Conservation (phyloP, 1,140 invertebrate genomes). For the Streblospio benedicti region DNA sequence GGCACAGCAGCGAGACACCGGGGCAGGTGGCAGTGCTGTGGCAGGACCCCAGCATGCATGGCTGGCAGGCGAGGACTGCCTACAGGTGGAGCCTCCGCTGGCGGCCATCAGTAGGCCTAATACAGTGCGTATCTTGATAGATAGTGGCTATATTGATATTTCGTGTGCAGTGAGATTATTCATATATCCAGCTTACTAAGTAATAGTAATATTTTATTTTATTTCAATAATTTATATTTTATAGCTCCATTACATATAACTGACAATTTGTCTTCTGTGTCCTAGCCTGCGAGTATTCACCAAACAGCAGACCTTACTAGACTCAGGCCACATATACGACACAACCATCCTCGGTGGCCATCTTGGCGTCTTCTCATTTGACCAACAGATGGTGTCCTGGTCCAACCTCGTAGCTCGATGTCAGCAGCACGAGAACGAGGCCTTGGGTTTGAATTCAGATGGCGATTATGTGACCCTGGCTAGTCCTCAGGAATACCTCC, state of each 20-base stretch:
- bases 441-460: constrained; percentile 22
- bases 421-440: constrained; percentile 23
- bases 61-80: constrained; percentile 23
- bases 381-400: constrained; percentile 23
- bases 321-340: constrained; percentile 26
- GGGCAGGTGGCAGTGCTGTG: constrained; percentile 17
- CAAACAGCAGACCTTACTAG: constrained; percentile 13
- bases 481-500: background rate
- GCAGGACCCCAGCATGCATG: constrained; percentile 24
- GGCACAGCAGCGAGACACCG: background rate
- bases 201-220: too few relatives aligned
- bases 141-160: too few relatives aligned
- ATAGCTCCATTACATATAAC: too few relatives aligned
- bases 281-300: constrained; percentile 21
- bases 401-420: constrained; percentile 21
- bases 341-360: constrained; percentile 24
- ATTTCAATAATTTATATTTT: too few relatives aligned
- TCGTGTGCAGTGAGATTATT: too few relatives aligned
- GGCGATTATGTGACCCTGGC: constrained; percentile 23
- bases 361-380: constrained; percentile 25
- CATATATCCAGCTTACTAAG: too few relatives aligned
- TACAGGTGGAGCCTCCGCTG: constrained; percentile 26
- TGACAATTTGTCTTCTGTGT: background rate
- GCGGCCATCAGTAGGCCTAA: constrained; percentile 24
- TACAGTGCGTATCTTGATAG: constrained; percentile 18